These are phyloP conservation scores for Aotus griseimembra DNA, from an alignment of 2,797 vertebrate genomes.

Conservation along the genomic window DNA sequence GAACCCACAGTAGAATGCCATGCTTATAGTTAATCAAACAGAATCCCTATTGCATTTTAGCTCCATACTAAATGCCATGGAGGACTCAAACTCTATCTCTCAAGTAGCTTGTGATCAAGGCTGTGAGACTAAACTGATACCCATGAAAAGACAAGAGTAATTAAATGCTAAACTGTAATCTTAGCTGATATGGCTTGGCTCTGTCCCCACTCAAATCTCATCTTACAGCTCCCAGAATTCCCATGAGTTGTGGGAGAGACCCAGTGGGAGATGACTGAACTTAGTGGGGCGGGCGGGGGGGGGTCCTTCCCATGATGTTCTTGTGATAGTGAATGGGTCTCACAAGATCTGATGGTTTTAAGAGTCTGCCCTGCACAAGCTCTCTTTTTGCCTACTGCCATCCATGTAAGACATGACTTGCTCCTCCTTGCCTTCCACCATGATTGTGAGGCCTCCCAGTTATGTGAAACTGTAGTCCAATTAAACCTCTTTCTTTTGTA, in stretches of 20 bases:
- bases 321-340: not conserved
- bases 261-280: too few species aligned
- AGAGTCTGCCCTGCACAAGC: not conserved
- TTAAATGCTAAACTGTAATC: too few species aligned
- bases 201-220: not conserved
- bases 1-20: not conserved
- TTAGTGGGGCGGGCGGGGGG: too few species aligned
- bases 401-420: not conserved
- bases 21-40: too few species aligned
- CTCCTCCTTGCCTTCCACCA: not conserved
- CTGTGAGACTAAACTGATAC: not conserved
- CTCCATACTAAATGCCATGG: not conserved
- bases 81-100: not conserved
- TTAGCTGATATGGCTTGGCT: not conserved
- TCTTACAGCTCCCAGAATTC: not conserved
- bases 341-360: not conserved
- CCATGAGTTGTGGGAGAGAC: not conserved
- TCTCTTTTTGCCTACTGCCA: not conserved
- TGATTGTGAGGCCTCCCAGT: not conserved
- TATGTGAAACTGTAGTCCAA: not conserved
- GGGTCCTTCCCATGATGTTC: not conserved
- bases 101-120: not conserved
- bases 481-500: not conserved
- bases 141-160: not conserved
- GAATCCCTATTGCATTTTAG: fast-evolving